Percentiles rank a stretch among this genome's conserved stretches.
Conservation (phyloP, 2,113 vertebrate species). For the Zapus hudsonius region DNA sequence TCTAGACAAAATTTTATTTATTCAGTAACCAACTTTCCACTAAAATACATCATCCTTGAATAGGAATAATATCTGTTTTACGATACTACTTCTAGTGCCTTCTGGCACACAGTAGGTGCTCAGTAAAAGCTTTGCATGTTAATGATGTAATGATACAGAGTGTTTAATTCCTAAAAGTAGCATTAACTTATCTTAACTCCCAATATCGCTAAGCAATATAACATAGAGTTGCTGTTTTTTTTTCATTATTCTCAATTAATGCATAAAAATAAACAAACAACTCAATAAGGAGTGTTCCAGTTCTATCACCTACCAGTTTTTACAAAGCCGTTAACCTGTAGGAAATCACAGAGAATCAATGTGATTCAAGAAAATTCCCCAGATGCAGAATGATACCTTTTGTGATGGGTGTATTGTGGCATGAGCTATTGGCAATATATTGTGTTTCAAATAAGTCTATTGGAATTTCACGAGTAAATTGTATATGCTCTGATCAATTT, state of each 20-base stretch:
- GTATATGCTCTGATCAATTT: not conserved
- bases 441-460: not conserved
- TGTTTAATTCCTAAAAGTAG: not conserved
- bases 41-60: not conserved
- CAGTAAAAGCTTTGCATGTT: not conserved
- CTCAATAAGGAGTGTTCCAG: not conserved
- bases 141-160: not conserved
- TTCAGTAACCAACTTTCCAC: not conserved
- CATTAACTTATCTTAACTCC: not conserved
- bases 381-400: not conserved
- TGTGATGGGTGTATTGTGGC: not conserved
- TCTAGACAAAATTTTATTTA: not conserved
- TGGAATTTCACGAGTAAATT: not conserved
- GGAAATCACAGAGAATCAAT: slow-evolving; percentile 7
- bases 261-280: slow-evolving; percentile 40
- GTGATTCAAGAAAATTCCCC: not conserved
- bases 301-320: not conserved
- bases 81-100: not conserved
- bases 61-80: not conserved
- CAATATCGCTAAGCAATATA: not conserved
- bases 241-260: not conserved
- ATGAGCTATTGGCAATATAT: not conserved
- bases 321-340: not conserved
- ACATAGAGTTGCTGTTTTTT: not conserved
- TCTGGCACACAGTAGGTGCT: not conserved